Base-by-base conservation (phyloP, 1,140 invertebrate species). In the Tetragnatha versicolor region DNA sequence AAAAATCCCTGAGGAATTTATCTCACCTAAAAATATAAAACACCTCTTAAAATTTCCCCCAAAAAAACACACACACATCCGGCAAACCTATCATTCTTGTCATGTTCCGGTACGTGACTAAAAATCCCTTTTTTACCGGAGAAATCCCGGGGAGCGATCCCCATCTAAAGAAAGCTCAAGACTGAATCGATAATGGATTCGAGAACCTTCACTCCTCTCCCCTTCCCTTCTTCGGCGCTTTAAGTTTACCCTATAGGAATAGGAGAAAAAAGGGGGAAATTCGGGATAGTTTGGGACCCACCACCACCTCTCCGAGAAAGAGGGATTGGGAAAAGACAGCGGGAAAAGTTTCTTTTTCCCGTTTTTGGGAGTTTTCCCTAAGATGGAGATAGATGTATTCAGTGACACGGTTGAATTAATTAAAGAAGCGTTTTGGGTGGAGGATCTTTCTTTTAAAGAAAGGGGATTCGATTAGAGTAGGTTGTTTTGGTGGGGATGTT, bases 1-100 rank as follows among this genome's bases (percentile, higher is more conserved):
- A n/a, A n/a, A n/a, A n/a, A n/a, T n/a, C n/a, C n/a, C n/a, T 51
- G 9, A 17, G n/a, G 49, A 51, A 51, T 20, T 20, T 31, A 58
- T 58, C 33, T 69, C 25, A 51, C 9, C 6, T 47, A 31, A 29
- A 69, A 69, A 69, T 51, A 69, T 27, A 69, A 69, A 69, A 29
- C 29, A 51, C 20, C 29, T 20, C 47, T 42, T 22, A 25, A 31
- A 49, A 49, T 45, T 14, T 33, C 20, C 31, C 29, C 20, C 27
- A 49, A 29, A 49, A 27, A 68, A 47, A 68, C 27, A 69, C 37
- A 42, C 37, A 37, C 22, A 51, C 25, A 69, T 53, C 7, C 31
- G 25, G 47, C 29, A 51, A 69, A 69, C 66, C 66, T 69, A 69
- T 69, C 66, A 69, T 69, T 69, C 66, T 69, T 69, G 66, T 69